A percentile compares a stretch with the other conserved stretches of the same genome.
These are phyloP conservation scores for Periphyllus acericola DNA, from an alignment of 2,888 invertebrate genomes.

Conservation along the genomic window DNA sequence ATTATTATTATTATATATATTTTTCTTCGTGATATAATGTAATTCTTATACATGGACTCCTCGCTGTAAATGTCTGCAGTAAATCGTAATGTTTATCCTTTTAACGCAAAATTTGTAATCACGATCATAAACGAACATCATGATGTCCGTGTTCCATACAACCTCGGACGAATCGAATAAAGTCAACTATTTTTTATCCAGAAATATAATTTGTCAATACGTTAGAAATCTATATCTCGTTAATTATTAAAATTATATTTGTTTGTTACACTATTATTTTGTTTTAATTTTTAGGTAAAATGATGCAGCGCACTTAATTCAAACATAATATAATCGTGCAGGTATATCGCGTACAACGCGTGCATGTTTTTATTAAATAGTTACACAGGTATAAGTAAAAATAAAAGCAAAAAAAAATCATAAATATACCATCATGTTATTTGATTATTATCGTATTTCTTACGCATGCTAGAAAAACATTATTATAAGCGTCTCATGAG, in stretches of 20 bases:
- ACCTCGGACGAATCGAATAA: background rate
- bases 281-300: background rate
- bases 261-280: background rate
- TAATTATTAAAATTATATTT: background rate
- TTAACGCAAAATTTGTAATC: slow-evolving; percentile 7
- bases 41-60: background rate
- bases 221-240: background rate
- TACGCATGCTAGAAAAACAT: too few species aligned
- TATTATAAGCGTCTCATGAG: too few species aligned
- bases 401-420: too few species aligned
- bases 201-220: background rate
- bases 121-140: background rate
- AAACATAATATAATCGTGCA: too few species aligned
- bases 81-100: background rate
- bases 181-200: background rate
- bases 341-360: too few species aligned
- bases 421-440: too few species aligned
- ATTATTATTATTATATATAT: background rate
- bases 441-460: too few species aligned
- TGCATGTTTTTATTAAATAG: too few species aligned
- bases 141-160: background rate
- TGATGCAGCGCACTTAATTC: too few species aligned
- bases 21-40: background rate
- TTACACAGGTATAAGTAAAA: too few species aligned
- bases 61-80: background rate